phyloP scores from a whole-genome alignment of 2,113 vertebrate species.

The Carettochelys insculpta region DNA sequence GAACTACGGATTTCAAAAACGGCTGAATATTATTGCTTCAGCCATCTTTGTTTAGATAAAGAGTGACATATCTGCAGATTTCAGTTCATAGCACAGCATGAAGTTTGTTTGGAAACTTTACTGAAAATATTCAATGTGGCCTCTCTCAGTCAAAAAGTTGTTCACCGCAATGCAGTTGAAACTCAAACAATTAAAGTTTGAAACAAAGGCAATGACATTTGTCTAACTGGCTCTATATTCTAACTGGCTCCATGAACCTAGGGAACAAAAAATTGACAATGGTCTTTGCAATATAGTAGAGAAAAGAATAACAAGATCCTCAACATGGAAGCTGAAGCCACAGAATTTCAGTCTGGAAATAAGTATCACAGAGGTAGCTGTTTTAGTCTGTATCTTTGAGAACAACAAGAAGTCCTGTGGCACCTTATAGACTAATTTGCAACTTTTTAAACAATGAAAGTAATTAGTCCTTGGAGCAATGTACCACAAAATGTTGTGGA shows the following conservation, averaged over 20 bases:
- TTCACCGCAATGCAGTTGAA: background rate
- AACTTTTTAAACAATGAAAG: background rate
- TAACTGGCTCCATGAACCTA: background rate
- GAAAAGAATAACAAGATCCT: background rate
- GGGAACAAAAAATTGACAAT: background rate
- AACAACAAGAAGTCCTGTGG: no score
- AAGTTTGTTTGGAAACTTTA: background rate
- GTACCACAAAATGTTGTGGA: background rate
- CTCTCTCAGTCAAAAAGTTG: background rate
- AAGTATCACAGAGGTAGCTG: no score
- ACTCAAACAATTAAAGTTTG: background rate
- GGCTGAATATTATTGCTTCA: background rate
- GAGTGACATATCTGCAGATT: background rate
- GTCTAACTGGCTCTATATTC: background rate
- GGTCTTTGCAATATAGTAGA: background rate
- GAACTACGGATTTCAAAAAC: background rate
- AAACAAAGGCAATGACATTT: background rate
- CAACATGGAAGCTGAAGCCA: background rate
- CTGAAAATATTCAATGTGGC: background rate
- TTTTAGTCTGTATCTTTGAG: no score
- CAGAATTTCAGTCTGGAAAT: background rate
- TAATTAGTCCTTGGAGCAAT: background rate
- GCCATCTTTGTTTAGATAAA: accelerated
- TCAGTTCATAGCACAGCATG: background rate
- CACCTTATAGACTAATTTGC: no score